Conservation (phyloP, 2,113 vertebrate genomes). For the Scatophagus argus region DNA sequence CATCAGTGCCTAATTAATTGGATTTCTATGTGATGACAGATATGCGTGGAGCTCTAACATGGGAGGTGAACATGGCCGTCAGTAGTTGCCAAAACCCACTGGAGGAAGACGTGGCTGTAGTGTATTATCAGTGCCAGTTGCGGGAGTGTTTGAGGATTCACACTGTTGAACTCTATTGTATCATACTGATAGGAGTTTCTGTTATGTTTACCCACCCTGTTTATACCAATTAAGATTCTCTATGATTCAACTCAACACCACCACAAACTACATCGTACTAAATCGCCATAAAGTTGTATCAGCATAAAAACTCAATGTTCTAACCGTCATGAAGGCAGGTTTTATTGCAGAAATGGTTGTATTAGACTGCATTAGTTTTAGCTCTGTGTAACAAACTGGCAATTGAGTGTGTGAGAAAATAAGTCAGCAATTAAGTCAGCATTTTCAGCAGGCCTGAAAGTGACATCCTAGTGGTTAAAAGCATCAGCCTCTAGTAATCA, state of each 20-base stretch:
- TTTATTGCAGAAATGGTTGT: not conserved
- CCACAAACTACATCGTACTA: no score
- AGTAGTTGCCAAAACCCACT: not conserved
- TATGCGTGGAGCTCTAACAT: not conserved
- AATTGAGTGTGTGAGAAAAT: not conserved
- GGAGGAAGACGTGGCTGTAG: not conserved
- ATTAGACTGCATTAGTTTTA: not conserved
- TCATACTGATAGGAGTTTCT: no score
- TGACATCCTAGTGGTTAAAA: not conserved
- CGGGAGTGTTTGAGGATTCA: not conserved
- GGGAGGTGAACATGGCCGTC: not conserved
- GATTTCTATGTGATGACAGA: conserved; percentile 18
- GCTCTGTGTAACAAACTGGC: not conserved
- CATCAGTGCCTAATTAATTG: conserved; percentile 34
- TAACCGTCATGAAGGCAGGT: no score
- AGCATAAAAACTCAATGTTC: no score
- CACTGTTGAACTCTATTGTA: no score
- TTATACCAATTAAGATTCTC: no score
- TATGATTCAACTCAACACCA: no score
- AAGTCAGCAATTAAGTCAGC: no score
- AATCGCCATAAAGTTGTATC: no score
- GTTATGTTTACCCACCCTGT: no score
- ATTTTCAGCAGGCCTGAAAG: not conserved
- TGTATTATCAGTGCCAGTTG: not conserved
- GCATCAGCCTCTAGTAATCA: not conserved